These are phyloP conservation scores for Tapera naevia DNA, from an alignment of 2,797 vertebrate genomes.

Conservation along the genomic window DNA sequence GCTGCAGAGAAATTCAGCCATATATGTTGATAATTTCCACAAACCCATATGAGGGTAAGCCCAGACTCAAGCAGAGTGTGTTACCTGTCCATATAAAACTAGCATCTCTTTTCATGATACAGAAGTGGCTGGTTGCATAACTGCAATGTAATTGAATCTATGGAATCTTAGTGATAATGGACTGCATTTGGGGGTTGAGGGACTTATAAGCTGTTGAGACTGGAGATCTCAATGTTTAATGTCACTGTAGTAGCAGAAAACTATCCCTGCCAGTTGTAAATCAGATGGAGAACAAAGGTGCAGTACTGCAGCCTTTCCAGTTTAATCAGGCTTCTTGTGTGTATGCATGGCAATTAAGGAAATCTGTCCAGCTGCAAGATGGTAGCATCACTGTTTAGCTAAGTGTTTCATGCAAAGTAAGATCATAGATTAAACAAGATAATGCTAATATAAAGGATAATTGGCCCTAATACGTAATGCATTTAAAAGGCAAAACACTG, in stretches of 20 bases:
- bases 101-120: neutral
- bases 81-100: neutral
- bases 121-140: neutral
- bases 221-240: neutral
- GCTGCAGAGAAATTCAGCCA: neutral
- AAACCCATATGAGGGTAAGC: neutral
- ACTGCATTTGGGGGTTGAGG: neutral
- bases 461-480: neutral
- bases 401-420: neutral
- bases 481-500: conserved; percentile 15
- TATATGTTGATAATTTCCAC: neutral
- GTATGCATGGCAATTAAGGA: neutral
- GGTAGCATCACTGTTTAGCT: neutral
- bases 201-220: neutral
- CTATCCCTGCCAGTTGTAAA: neutral
- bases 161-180: neutral
- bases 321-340: neutral
- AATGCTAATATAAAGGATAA: neutral
- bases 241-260: neutral
- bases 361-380: neutral
- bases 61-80: neutral
- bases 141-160: neutral
- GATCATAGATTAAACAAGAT: neutral
- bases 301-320: neutral
- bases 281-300: neutral